These are phyloP conservation scores for Thereva nobilitata DNA, from an alignment of 2,888 invertebrate genomes.

Conservation along the genomic window DNA sequence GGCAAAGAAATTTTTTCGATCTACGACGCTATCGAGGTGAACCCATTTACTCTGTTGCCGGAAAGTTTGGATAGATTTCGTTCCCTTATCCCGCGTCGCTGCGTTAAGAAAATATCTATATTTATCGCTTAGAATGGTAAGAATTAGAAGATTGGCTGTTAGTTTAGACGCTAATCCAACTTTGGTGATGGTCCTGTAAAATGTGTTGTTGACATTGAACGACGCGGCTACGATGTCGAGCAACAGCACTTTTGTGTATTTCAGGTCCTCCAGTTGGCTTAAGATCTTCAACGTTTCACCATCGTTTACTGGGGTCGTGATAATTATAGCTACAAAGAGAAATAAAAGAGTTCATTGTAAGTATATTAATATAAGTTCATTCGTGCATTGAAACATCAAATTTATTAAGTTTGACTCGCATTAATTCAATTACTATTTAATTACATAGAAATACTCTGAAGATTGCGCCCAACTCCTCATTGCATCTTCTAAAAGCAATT, in stretches of 20 bases:
- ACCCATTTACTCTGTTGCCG: constrained; percentile 45
- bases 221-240: constrained; percentile 57
- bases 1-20: neutral
- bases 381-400: neutral
- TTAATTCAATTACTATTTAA: neutral
- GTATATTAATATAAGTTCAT: constrained; percentile 3
- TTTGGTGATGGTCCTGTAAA: constrained; percentile 54
- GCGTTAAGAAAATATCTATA: constrained; percentile 51
- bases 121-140: constrained; percentile 57
- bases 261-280: neutral
- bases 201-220: constrained; percentile 54
- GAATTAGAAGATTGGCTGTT: constrained; percentile 54
- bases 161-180: constrained; percentile 48
- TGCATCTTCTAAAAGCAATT: no score
- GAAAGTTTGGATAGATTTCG: constrained; percentile 51
- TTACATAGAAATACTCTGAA: no score
- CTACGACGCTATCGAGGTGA: constrained; percentile 10
- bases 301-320: constrained; percentile 41
- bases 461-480: no score
- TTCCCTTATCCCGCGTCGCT: constrained; percentile 16
- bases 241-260: constrained; percentile 53
- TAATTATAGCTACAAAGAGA: constrained; percentile 36
- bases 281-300: constrained; percentile 12
- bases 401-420: neutral
- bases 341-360: constrained; percentile 5